Evolutionary conservation across 2,797 vertebrate genomes (phyloP), one percentile per base, ranked within the genome.

Genomic region (Pogoniulus pusillus): DNA sequence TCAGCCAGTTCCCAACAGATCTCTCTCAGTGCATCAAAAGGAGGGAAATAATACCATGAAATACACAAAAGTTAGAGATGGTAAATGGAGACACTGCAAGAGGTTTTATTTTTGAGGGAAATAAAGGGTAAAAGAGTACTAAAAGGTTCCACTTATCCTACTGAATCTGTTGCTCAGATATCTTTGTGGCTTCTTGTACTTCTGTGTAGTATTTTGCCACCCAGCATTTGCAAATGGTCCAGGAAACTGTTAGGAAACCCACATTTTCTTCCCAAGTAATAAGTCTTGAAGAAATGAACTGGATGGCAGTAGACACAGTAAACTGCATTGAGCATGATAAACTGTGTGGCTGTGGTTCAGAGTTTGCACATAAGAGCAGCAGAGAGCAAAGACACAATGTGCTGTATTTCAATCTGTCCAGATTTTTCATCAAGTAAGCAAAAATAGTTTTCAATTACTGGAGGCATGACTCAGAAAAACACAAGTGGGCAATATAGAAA

Each of bases 401-500:
- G 53, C 51, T 80, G 5, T 34, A 81, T 79, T 93, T 85, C 53
- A 63, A 6, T 84, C 47, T 88, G 32, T 70, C 82, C 77, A 77
- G 78, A 75, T 86, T 95, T 95, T 94, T 86, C 65, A 91, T 63
- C 75, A 80, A n/a, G 53, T 73, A 91, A 93, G 53, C 39, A 83
- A 89, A 92, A 60, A 16, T 59, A 74, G 58, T n/a, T 87, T 68
- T 18, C 26, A 73, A 43, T 47, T 91, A 90, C 41, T 79, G 39
- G 27, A 82, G 41, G 18, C 58, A 72, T 79, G 89, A 89, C 49
- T 95, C 89, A 80, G 10, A 87, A 91, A 91, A 95, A 87, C 59
- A 69, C 16, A 84, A 90, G 72, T 37, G 65, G 86, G 73, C 53
- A 90, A 65, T 41, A 75, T 1, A 76, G 51, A 85, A 92, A 84